These are phyloP conservation scores for Cylas formicarius DNA, from an alignment of 1,140 invertebrate species.

Conservation along the genomic window DNA sequence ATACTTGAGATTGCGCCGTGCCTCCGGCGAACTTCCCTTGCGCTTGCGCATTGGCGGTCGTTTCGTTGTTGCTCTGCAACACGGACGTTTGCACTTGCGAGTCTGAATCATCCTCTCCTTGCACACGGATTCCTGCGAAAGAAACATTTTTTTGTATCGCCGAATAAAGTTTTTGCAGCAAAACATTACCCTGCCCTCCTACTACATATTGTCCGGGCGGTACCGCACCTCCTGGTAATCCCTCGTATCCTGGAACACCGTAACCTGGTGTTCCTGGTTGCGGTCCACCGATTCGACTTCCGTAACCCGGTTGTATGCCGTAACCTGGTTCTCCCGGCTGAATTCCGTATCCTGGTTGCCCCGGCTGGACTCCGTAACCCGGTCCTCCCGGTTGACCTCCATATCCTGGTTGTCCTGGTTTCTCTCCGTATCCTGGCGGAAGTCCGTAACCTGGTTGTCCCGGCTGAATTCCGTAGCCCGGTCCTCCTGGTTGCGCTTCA, in stretches of 20 bases:
- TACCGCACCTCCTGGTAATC: slow-evolving; percentile 1
- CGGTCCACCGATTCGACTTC: too few relatives aligned
- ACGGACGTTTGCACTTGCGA: slow-evolving; percentile 68
- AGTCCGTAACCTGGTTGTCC: slow-evolving; percentile 6
- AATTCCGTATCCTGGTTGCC: slow-evolving; percentile 2
- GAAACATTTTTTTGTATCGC: background rate
- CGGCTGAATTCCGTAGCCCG: slow-evolving; percentile 13
- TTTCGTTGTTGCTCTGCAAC: slow-evolving; percentile 59
- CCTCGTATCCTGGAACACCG: too few relatives aligned
- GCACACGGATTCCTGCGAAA: slow-evolving; percentile 15
- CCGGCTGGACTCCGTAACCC: slow-evolving; percentile 15
- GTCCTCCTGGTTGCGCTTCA: slow-evolving; percentile 14
- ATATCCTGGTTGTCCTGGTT: slow-evolving; percentile 16
- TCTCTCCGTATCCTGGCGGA: slow-evolving; percentile 17
- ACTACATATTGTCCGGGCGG: slow-evolving; percentile 9
- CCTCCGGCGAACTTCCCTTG: slow-evolving; percentile 65
- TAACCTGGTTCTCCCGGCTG: too few relatives aligned
- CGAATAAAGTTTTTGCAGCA: slow-evolving; percentile 3
- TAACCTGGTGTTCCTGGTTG: too few relatives aligned
- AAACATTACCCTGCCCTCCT: slow-evolving; percentile 9
- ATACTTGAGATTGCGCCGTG: slow-evolving; percentile 70
- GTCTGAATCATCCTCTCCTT: slow-evolving; percentile 54
- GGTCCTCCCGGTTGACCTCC: slow-evolving; percentile 12
- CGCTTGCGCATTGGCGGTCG: slow-evolving; percentile 63
- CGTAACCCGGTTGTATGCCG: background rate